Percentiles rank a stretch among this genome's conserved stretches.
phyloP scores from a whole-genome alignment of 2,113 vertebrate species.

The Seriola aureovittata region DNA sequence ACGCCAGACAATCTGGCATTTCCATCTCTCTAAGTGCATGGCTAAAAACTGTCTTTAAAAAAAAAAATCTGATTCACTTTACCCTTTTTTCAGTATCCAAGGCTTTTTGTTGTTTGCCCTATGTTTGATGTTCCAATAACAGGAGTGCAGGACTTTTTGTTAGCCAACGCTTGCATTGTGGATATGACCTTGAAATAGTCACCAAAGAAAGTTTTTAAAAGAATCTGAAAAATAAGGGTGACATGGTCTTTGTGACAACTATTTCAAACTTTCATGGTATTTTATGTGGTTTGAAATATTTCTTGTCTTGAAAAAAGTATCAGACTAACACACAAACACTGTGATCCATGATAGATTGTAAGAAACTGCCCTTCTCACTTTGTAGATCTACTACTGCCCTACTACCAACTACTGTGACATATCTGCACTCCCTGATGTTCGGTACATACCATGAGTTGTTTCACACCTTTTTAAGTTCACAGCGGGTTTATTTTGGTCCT shows the following conservation, averaged over 20 bases:
- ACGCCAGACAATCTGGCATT: too few species aligned
- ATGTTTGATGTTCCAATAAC: not conserved
- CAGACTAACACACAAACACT: not conserved
- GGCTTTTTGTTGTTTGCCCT: conserved; percentile 3
- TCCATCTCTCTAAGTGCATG: not conserved
- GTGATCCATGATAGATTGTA: not conserved
- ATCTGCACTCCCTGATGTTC: not conserved
- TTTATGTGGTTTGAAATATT: not conserved
- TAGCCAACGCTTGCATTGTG: not conserved
- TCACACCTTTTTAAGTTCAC: not conserved
- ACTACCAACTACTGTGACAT: not conserved
- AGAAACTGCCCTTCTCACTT: not conserved
- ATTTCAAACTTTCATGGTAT: not conserved
- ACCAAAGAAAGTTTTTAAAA: not conserved
- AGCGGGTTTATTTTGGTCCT: too few species aligned
- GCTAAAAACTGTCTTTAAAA: not conserved
- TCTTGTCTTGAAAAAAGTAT: not conserved
- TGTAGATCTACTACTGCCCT: not conserved
- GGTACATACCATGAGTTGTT: not conserved
- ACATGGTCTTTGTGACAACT: conserved; percentile 18
- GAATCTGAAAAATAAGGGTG: not conserved
- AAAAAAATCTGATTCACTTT: not conserved
- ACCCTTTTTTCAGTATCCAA: not conserved
- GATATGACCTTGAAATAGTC: conserved; percentile 30
- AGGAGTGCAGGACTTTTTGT: not conserved